phyloP scores from a whole-genome alignment of 2,113 vertebrate species.

The Sardina pilchardus region DNA sequence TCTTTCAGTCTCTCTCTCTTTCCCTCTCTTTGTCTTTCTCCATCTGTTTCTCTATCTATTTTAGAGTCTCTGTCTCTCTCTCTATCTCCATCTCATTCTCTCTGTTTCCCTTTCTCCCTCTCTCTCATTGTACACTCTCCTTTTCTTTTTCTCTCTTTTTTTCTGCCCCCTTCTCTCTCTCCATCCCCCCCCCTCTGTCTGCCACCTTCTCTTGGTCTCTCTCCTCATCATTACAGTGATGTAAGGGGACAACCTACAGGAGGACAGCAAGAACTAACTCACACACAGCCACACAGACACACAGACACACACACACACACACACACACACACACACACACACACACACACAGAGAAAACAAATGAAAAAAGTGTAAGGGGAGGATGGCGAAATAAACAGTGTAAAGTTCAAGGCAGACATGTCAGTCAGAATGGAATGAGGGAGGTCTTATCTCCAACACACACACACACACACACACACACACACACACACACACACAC shows the following conservation, averaged over 20 bases:
- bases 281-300: slow-evolving; percentile 17
- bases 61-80: slow-evolving; percentile 15
- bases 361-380: neutral
- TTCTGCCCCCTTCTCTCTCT: slow-evolving; percentile 8
- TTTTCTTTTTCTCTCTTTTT: neutral
- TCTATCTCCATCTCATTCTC: neutral
- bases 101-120: slow-evolving; percentile 15
- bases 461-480: slow-evolving; percentile 9
- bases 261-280: slow-evolving; percentile 10
- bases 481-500: neutral
- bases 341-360: slow-evolving; percentile 11
- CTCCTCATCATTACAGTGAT: neutral
- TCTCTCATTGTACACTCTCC: slow-evolving; percentile 18
- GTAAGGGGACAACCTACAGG: neutral
- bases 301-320: neutral
- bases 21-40: slow-evolving; percentile 32
- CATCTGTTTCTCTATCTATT: slow-evolving; percentile 21
- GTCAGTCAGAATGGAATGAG: slow-evolving; percentile 16
- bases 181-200: neutral
- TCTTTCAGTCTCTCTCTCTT: neutral
- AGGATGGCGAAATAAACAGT: neutral
- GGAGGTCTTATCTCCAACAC: slow-evolving; percentile 35
- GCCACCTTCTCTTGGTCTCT: neutral
- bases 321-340: slow-evolving; percentile 24
- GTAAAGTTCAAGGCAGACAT: neutral